Evolutionary conservation across 2,888 invertebrate species (phyloP).

Genomic region (Digitonthophagus gazella): DNA sequence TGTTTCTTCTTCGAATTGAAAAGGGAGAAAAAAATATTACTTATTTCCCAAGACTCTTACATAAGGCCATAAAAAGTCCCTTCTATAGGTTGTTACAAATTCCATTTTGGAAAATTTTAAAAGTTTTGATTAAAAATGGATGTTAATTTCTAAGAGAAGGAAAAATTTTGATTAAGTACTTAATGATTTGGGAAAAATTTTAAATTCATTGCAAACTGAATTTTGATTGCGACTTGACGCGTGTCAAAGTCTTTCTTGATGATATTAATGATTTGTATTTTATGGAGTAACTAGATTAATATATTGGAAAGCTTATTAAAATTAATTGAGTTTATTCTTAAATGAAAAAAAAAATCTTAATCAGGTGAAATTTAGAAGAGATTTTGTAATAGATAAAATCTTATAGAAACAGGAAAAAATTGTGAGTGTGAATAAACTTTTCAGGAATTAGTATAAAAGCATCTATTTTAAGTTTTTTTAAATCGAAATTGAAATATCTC

Average conservation of each 20-base stretch:
- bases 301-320: too few species aligned
- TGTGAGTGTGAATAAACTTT: too few species aligned
- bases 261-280: background rate
- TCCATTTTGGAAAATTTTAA: slow-evolving; percentile 50
- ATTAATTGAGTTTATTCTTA: too few species aligned
- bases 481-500: too few species aligned
- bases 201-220: slow-evolving; percentile 11
- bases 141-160: background rate
- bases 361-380: too few species aligned
- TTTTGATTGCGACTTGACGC: background rate
- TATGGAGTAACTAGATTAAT: too few species aligned
- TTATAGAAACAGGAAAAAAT: too few species aligned
- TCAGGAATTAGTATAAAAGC: too few species aligned
- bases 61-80: slow-evolving; percentile 64
- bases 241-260: background rate
- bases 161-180: background rate
- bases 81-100: slow-evolving; percentile 61
- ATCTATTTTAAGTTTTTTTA: too few species aligned
- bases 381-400: too few species aligned
- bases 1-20: too few species aligned
- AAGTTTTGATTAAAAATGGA: background rate
- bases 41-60: slow-evolving; percentile 45
- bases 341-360: too few species aligned
- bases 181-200: slow-evolving; percentile 1
- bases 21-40: slow-evolving; percentile 35